phyloP scores from a whole-genome alignment of 2,113 vertebrate genomes.

The Phylloscopus trochilus region DNA sequence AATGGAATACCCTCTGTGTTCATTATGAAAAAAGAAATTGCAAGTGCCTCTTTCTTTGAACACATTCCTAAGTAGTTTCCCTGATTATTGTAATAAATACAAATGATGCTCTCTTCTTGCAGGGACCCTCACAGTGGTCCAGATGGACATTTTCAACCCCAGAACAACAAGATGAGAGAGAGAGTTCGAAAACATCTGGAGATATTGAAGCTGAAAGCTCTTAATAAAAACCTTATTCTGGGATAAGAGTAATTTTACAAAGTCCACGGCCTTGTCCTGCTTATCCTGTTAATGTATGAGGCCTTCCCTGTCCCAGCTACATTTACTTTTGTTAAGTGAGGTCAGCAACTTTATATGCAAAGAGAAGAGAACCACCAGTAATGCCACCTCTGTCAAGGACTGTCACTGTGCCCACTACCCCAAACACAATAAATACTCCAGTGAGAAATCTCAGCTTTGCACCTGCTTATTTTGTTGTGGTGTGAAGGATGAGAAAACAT shows the following conservation, averaged over 20 bases:
- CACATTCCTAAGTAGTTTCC: neutral
- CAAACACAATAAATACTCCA: neutral
- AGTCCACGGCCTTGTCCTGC: neutral
- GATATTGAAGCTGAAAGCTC: constrained; percentile 53
- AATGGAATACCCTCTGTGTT: neutral
- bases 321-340: neutral
- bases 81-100: neutral
- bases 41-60: neutral
- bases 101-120: constrained; percentile 38
- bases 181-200: constrained; percentile 46
- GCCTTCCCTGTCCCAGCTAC: neutral
- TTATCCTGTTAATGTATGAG: neutral
- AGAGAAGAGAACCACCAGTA: neutral
- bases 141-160: constrained; percentile 8
- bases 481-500: neutral
- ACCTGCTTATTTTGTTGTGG: neutral
- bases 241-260: neutral
- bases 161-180: constrained; percentile 10
- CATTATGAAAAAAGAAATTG: neutral
- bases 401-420: neutral
- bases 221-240: constrained; percentile 55
- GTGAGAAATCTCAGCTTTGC: neutral
- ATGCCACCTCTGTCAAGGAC: neutral
- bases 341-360: neutral
- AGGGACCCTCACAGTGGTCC: constrained; percentile 40